Evolutionary conservation across 2,888 invertebrate species (phyloP).

Genomic region (Andrena flavipes): DNA sequence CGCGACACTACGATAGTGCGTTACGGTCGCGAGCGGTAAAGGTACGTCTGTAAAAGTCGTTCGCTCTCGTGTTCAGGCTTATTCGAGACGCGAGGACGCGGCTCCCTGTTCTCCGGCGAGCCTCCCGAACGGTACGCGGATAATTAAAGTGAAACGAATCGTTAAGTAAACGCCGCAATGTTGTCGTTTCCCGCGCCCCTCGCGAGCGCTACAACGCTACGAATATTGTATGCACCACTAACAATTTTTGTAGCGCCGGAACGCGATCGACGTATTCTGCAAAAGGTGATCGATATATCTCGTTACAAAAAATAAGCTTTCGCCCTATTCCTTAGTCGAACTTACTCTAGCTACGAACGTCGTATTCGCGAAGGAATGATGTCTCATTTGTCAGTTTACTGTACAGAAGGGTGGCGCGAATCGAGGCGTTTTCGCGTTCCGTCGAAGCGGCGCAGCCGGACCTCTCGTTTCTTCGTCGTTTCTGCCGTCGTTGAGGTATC

Average conservation of each 20-base stretch:
- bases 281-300: background rate
- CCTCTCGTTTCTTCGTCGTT: background rate
- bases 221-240: background rate
- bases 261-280: background rate
- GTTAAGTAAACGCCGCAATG: no score
- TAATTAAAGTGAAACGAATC: no score
- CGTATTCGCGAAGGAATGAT: slow-evolving; percentile 19
- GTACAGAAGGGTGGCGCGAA: slow-evolving; percentile 10
- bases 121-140: no score
- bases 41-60: slow-evolving; percentile 71
- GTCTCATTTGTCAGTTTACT: slow-evolving; percentile 9
- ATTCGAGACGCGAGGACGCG: slow-evolving; percentile 1
- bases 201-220: background rate
- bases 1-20: slow-evolving; percentile 71
- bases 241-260: background rate
- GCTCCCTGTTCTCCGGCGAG: no score
- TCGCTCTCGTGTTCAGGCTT: background rate
- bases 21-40: slow-evolving; percentile 73
- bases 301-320: slow-evolving; percentile 44
- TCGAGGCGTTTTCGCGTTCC: background rate
- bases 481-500: background rate
- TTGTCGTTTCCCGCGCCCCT: background rate
- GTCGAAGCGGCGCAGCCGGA: background rate
- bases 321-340: slow-evolving; percentile 15
- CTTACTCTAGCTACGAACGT: slow-evolving; percentile 13